Conservation (phyloP, 2,113 vertebrate species). For the Python bivittatus region DNA sequence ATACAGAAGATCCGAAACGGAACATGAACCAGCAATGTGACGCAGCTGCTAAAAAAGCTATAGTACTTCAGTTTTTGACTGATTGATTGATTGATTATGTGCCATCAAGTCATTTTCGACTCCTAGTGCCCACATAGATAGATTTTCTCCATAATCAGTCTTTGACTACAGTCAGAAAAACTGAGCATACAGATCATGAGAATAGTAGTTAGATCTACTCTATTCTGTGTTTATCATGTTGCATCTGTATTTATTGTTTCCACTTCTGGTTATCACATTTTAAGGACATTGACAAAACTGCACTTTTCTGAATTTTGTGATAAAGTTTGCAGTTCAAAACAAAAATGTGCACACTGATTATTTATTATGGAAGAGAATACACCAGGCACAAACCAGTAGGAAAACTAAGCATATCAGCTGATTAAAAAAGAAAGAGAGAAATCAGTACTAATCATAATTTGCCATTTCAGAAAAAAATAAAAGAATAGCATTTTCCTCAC, state of each 20-base stretch:
- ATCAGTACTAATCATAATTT: neutral
- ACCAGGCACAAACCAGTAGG: too few relatives aligned
- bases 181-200: neutral
- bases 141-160: neutral
- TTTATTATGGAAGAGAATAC: neutral
- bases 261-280: neutral
- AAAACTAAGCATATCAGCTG: neutral
- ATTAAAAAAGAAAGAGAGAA: accelerated
- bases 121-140: neutral
- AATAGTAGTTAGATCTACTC: neutral
- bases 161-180: neutral
- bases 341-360: neutral
- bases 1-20: neutral
- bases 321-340: neutral
- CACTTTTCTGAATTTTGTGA: neutral
- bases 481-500: too few relatives aligned
- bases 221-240: neutral
- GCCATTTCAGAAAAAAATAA: neutral
- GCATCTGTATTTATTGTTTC: neutral
- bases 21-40: neutral
- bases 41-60: neutral
- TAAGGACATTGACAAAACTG: neutral
- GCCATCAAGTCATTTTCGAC: neutral
- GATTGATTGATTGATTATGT: neutral
- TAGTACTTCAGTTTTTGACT: neutral